These are phyloP conservation scores for Sinopyrophorus schimmeli DNA, from an alignment of 2,888 invertebrate species.

Conservation along the genomic window DNA sequence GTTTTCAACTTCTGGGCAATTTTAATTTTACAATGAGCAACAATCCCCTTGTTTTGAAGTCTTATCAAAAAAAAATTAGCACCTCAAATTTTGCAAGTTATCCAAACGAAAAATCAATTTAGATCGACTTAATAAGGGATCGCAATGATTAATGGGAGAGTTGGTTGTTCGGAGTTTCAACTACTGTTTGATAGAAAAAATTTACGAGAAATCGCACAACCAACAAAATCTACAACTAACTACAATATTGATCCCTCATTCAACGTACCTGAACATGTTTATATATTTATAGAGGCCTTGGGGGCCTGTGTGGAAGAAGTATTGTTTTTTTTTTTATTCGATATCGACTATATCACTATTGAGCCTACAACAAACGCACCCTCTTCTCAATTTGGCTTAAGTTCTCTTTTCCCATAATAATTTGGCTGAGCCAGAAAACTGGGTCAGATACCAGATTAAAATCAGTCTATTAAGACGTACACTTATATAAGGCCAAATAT, in stretches of 20 bases:
- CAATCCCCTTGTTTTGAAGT: too few species aligned
- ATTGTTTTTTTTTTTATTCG: too few species aligned
- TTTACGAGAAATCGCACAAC: constrained; percentile 11
- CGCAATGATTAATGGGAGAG: background rate
- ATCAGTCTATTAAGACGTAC: constrained; percentile 51
- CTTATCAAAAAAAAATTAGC: too few species aligned
- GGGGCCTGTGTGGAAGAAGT: constrained; percentile 46
- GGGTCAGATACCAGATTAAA: constrained; percentile 39
- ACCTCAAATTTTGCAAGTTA: too few species aligned
- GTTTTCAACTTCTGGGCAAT: too few species aligned
- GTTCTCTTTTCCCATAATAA: constrained; percentile 37
- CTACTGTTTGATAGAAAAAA: background rate
- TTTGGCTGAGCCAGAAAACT: constrained; percentile 44
- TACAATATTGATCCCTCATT: constrained; percentile 55
- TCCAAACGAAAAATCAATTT: too few species aligned
- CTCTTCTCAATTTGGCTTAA: constrained; percentile 23
- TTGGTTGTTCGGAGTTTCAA: constrained; percentile 5
- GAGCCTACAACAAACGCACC: constrained; percentile 36
- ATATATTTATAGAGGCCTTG: constrained; percentile 46
- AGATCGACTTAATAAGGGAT: too few species aligned
- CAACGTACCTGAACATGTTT: constrained; percentile 54
- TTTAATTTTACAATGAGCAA: too few species aligned
- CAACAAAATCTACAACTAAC: constrained; percentile 38
- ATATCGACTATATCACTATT: constrained; percentile 35
- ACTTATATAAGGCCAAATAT: constrained; percentile 53